Base-by-base conservation (phyloP, 1,140 invertebrate species). In the Drosophila guanche region DNA sequence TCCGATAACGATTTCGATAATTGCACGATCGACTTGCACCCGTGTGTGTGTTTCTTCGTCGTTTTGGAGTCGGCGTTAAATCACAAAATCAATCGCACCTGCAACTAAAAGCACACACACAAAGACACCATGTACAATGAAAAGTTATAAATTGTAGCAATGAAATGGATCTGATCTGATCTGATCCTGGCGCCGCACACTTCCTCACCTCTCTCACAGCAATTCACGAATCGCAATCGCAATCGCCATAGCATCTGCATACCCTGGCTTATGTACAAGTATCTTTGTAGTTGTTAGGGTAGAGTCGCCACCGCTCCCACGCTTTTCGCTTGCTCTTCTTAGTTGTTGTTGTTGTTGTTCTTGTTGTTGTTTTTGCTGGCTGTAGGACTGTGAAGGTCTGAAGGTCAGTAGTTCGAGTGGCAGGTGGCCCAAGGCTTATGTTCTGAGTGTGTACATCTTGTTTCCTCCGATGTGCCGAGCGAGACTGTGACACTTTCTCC, bases 301-400 rank as follows among this genome's bases (percentile, higher is more conserved):
- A 66, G 62, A 50, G 51, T 47, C 63, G 54, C 45, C 27, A 50
- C 4, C 33, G 58, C 68, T 61, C 68, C 72, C 48, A 73, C 59
- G 77, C 69, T 70, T 76, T 29, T 86, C 59, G 55, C 59, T 69
- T 77, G 62, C 59, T 66, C 57, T 66, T 29, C 23, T 37, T 37
- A 46, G 58, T 51, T 14, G 62, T 73, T 72, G 40, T 42, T 63
- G 66, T 54, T 80, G 54, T 56, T 67, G 27, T 63, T 60, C 45
- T 61, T 68, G n/a, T 47, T 47, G 16, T 58, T 54, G 23, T 22
- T 56, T 12, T 46, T 61, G 20, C 33, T 37, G 33, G 10, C 10
- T 12, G 8, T 37, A 37, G 45, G 52, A 33, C 33, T 41, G 22
- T 57, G 27, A 33, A 1, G 14, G 27, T 27, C 10, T 16, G 43